phyloP scores from a whole-genome alignment of 2,888 invertebrate genomes.

The Smittia sp. region DNA sequence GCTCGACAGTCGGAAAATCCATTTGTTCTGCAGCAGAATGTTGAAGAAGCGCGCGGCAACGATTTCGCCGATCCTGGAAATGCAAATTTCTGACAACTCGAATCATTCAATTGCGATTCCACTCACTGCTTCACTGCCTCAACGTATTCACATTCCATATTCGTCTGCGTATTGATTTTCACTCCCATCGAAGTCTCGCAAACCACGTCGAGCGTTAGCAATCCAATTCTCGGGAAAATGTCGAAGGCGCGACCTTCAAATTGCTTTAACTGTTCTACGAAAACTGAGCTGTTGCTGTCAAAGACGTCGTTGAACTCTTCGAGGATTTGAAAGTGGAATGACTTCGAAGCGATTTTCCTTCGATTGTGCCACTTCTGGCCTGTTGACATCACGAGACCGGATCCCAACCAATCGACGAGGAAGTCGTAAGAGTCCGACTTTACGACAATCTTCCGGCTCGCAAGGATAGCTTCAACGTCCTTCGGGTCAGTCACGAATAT shows the following conservation, averaged over 20 bases:
- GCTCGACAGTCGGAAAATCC: constrained; percentile 55
- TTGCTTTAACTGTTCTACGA: not conserved
- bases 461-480: constrained; percentile 51
- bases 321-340: constrained; percentile 77
- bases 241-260: not conserved
- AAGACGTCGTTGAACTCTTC: constrained; percentile 45
- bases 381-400: constrained; percentile 58
- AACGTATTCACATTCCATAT: constrained; percentile 55
- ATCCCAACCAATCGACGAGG: constrained; percentile 44
- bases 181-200: constrained; percentile 87
- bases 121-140: constrained; percentile 3
- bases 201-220: constrained; percentile 62
- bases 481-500: constrained; percentile 46
- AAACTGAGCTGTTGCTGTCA: not conserved
- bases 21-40: constrained; percentile 49
- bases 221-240: constrained; percentile 55
- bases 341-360: constrained; percentile 71
- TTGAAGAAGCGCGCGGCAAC: constrained; percentile 52
- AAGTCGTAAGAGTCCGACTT: constrained; percentile 58
- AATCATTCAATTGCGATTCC: not conserved
- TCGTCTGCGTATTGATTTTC: constrained; percentile 65
- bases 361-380: constrained; percentile 60
- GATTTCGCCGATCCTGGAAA: constrained; percentile 18
- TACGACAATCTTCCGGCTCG: constrained; percentile 51
- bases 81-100: not conserved